Percentiles rank a stretch among this genome's conserved stretches.
Conservation (phyloP, 37 sponge, comb jelly and placozoan species). For the Trichoplax adhaerens region DNA sequence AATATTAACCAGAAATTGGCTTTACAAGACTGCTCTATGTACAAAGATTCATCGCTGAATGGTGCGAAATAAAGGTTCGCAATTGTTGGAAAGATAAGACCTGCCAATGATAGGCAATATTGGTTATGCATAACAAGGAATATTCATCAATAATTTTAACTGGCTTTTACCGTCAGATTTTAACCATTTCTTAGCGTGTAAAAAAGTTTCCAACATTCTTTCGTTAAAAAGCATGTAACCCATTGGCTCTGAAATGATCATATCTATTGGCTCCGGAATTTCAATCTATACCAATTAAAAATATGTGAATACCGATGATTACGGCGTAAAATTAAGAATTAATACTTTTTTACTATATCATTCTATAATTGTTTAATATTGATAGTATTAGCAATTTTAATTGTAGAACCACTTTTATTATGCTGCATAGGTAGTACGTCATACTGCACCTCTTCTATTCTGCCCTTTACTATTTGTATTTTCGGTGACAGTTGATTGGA, state of each 20-base stretch:
- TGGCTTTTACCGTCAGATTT: conserved; percentile 44
- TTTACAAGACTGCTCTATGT: conserved; percentile 64
- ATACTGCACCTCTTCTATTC: conserved; percentile 76
- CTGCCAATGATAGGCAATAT: conserved; percentile 13
- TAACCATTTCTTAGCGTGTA: conserved; percentile 89
- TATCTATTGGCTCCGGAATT: conserved; percentile 80
- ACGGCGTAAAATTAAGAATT: too few species aligned
- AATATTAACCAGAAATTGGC: conserved; percentile 62
- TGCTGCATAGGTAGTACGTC: too few species aligned
- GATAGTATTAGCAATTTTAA: too few species aligned
- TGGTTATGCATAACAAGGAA: conserved; percentile 2
- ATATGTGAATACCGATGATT: not conserved
- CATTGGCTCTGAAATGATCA: conserved; percentile 95
- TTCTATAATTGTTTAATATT: too few species aligned
- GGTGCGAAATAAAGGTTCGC: conserved; percentile 81
- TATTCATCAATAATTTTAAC: not conserved
- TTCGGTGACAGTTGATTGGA: conserved; percentile 34
- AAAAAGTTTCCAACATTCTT: conserved; percentile 86
- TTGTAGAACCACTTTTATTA: too few species aligned
- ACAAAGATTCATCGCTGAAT: conserved; percentile 85
- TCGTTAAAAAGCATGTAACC: conserved; percentile 97
- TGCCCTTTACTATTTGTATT: conserved; percentile 68
- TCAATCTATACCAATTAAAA: conserved; percentile 25
- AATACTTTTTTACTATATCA: too few species aligned
- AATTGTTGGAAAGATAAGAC: conserved; percentile 79